Conservation (phyloP, 2,888 invertebrate species). For the Sinopyrophorus schimmeli region DNA sequence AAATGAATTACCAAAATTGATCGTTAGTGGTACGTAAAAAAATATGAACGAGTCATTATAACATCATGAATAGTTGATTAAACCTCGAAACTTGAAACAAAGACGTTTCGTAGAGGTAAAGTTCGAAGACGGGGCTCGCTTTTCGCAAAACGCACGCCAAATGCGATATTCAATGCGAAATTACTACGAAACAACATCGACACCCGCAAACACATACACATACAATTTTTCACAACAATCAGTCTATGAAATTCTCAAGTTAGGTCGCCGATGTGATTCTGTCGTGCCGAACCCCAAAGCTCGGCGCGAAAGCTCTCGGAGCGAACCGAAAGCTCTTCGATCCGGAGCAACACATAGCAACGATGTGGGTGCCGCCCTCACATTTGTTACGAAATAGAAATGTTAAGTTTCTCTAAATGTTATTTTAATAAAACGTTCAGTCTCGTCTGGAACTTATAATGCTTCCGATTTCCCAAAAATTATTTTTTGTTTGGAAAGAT, state of each 20-base stretch:
- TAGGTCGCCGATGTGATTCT: constrained; percentile 37
- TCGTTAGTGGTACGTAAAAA: constrained; percentile 23
- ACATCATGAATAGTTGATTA: constrained; percentile 31
- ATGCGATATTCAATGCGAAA: constrained; percentile 5
- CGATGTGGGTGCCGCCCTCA: constrained; percentile 46
- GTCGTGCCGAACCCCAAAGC: constrained; percentile 44
- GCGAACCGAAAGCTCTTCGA: constrained; percentile 49
- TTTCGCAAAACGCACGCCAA: background rate
- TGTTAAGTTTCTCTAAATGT: constrained; percentile 33
- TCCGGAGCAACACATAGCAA: constrained; percentile 55
- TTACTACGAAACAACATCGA: constrained; percentile 5
- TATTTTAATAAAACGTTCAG: constrained; percentile 19
- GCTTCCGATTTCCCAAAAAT: too few relatives aligned
- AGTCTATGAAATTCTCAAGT: constrained; percentile 27
- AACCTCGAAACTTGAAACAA: constrained; percentile 14
- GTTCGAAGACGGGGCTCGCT: background rate
- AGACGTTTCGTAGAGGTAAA: constrained; percentile 5
- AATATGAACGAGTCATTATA: constrained; percentile 36
- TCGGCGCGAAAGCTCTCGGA: constrained; percentile 45
- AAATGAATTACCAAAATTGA: too few relatives aligned
- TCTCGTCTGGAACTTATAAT: background rate
- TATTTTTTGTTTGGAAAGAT: too few relatives aligned
- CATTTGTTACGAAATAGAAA: constrained; percentile 32
- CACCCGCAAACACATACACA: constrained; percentile 20
- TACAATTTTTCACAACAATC: constrained; percentile 27